Evolutionary conservation across 2,888 invertebrate genomes (phyloP), one percentile per base, ranked within the genome.

Genomic region (Polietes domitor): DNA sequence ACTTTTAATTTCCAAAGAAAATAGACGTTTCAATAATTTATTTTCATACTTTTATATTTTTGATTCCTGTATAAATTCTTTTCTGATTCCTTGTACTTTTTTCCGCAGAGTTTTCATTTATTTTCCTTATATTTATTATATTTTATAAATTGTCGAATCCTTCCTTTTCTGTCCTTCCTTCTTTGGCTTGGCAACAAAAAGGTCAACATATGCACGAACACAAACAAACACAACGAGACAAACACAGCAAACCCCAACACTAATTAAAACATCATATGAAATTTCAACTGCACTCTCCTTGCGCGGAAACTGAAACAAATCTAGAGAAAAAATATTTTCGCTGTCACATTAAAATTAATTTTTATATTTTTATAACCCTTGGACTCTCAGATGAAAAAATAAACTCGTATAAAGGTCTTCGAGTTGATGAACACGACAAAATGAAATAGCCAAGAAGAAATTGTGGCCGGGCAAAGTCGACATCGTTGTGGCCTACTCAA

Each of bases 331-430:
- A 84, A 86, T 81, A 86, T 83, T 83, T 86, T 85, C 76, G 65
- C 85, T 82, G 86, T 86, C 88, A 87, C 87, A 89, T 89, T 89
- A 89, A 89, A 89, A 90, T 90, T 89, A 90, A 89, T 89, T 89
- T 89, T 88, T 87, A 83, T 87, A 89, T 89, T 87, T 85, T 87
- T 87, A 87, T 87, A 88, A 89, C 88, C 89, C 86, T 89, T 87
- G 87, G 85, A 86, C 82, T 80, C 75, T 76, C 21, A 61, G 1
- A 63, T 28, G 21, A 65, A 77, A 68, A 58, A 73, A 41, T 12
- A 32, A 19, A 72, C 32, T 15, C 72, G 63, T 4, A 28, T 15
- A 24, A 61, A 61, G 41, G 74, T 28, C 26, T 61, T 53, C 19
- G 24, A 3, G 21, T 5, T 6, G 63, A 70, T 63, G 32, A 65